phyloP scores from a whole-genome alignment of 2,888 invertebrate genomes.

The Mycalesis mineus region DNA sequence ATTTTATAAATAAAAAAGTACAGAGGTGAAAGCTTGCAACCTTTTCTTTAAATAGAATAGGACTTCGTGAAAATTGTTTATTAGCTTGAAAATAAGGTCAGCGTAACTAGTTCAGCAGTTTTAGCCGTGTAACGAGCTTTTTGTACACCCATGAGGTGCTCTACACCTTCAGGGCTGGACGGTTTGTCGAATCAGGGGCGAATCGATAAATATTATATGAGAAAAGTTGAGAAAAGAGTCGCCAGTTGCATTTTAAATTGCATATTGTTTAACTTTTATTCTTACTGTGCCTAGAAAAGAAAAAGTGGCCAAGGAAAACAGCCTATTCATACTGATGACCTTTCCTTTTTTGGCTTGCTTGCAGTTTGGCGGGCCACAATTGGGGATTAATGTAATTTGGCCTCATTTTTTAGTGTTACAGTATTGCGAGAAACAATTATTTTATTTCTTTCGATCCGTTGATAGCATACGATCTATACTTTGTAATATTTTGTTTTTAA shows the following conservation, averaged over 20 bases:
- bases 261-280: neutral
- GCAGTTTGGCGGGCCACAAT: neutral
- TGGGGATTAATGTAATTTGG: constrained; percentile 2
- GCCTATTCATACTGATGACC: constrained; percentile 12
- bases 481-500: too few relatives aligned
- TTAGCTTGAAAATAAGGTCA: neutral
- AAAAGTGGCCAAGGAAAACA: constrained; percentile 22
- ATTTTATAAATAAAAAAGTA: too few relatives aligned
- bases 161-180: neutral
- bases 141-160: neutral
- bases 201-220: neutral
- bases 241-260: neutral
- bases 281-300: constrained; percentile 6
- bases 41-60: too few relatives aligned
- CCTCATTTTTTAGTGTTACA: neutral
- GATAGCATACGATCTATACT: too few relatives aligned
- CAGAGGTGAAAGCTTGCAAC: too few relatives aligned
- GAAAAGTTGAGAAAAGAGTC: neutral
- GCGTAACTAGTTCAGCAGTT: neutral
- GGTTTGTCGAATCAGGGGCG: neutral
- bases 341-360: constrained; percentile 14
- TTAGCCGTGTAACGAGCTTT: neutral
- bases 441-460: neutral
- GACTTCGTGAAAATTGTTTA: neutral
- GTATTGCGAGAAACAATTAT: neutral